Percentiles rank a stretch among this genome's conserved stretches.
Evolutionary conservation across 2,888 invertebrate genomes (phyloP).

Genomic region (Ypsolopha sequella): DNA sequence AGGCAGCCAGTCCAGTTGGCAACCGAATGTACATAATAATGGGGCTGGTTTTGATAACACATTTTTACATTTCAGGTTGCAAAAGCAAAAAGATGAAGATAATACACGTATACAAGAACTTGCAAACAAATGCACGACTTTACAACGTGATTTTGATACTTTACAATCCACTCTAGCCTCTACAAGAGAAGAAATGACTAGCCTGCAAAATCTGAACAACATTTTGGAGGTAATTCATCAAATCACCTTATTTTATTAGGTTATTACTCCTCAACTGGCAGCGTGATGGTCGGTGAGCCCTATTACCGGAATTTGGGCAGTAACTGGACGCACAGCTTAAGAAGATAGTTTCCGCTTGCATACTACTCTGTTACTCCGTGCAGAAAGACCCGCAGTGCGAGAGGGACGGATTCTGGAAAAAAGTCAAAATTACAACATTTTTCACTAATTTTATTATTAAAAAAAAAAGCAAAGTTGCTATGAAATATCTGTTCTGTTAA

Average conservation of each 20-base stretch:
- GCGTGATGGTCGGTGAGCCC: too few relatives aligned
- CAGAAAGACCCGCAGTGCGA: too few relatives aligned
- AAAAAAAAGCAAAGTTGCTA: too few relatives aligned
- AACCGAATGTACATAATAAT: too few relatives aligned
- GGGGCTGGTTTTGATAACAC: background rate
- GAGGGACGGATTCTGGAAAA: too few relatives aligned
- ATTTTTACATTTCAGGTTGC: slow-evolving; percentile 23
- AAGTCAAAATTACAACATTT: too few relatives aligned
- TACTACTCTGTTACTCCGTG: too few relatives aligned
- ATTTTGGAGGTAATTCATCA: slow-evolving; percentile 28
- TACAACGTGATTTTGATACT: slow-evolving; percentile 31
- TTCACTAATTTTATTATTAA: too few relatives aligned
- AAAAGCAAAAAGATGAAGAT: slow-evolving; percentile 45
- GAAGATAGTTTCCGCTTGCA: too few relatives aligned
- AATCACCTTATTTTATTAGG: background rate
- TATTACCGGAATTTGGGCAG: background rate
- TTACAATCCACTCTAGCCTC: slow-evolving; percentile 15
- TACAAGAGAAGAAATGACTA: slow-evolving; percentile 31
- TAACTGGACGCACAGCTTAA: too few relatives aligned
- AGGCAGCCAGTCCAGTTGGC: too few relatives aligned
- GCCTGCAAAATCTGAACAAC: slow-evolving; percentile 29
- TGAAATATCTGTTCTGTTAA: too few relatives aligned
- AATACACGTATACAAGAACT: slow-evolving; percentile 39
- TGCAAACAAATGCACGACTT: slow-evolving; percentile 25
- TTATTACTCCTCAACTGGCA: slow-evolving; percentile 3